Conservation (phyloP, 2,113 vertebrate species). For the Myanophis thanlyinensis region DNA sequence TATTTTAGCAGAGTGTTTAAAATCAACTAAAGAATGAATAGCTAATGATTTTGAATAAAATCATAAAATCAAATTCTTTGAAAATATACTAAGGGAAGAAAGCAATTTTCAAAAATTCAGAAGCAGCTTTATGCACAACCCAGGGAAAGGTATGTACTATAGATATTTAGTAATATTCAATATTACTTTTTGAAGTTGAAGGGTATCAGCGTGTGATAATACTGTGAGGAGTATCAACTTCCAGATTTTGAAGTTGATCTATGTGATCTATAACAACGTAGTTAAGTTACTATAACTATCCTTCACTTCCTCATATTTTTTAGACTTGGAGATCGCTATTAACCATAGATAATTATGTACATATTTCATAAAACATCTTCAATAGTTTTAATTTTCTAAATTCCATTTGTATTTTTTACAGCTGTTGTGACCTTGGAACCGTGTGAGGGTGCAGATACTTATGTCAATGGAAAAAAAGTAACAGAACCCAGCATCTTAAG, state of each 20-base stretch:
- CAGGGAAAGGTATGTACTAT: neutral
- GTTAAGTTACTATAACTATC: neutral
- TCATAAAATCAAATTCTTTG: too few species aligned
- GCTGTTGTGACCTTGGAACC: slow-evolving; percentile 89
- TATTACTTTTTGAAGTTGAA: neutral
- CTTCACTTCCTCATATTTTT: neutral
- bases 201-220: neutral
- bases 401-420: neutral
- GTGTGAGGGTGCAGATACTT: slow-evolving; percentile 92
- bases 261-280: neutral
- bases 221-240: neutral
- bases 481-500: slow-evolving; percentile 87
- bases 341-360: neutral
- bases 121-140: neutral
- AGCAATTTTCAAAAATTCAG: neutral
- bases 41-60: neutral
- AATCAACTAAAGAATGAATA: neutral
- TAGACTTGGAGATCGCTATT: neutral
- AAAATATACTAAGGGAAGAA: neutral
- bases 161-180: neutral
- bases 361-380: neutral
- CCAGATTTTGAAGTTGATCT: neutral
- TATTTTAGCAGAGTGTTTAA: neutral
- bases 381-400: neutral
- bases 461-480: slow-evolving; percentile 95